Percentiles rank a stretch among this genome's conserved stretches.
Conservation (phyloP, 2,888 invertebrate genomes). For the Pantelozetes paolii region DNA sequence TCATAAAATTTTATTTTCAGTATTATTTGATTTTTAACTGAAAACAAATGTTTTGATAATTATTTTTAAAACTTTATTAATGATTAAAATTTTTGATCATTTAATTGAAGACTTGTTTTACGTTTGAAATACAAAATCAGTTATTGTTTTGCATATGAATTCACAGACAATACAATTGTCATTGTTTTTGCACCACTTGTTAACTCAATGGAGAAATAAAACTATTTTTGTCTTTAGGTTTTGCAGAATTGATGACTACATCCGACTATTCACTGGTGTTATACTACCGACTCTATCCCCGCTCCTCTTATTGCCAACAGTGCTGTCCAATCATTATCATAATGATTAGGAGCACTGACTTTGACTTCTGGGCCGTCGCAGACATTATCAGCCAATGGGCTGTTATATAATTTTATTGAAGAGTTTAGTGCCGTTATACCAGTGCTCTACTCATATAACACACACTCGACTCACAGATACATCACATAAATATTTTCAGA, state of each 20-base stretch:
- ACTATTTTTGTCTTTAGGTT: neutral
- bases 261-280: slow-evolving; percentile 6
- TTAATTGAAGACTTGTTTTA: too few relatives aligned
- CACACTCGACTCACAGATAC: neutral
- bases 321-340: slow-evolving; percentile 29
- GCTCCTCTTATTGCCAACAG: too few relatives aligned
- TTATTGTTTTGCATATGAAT: too few relatives aligned
- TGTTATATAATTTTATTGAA: slow-evolving; percentile 18
- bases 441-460: neutral
- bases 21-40: too few relatives aligned
- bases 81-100: too few relatives aligned
- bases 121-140: too few relatives aligned
- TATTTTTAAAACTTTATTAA: too few relatives aligned
- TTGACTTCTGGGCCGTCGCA: slow-evolving; percentile 29
- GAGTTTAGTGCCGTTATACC: neutral
- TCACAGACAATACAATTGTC: neutral
- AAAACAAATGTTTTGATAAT: too few relatives aligned
- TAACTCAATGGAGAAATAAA: neutral
- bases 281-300: neutral
- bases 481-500: slow-evolving; percentile 21
- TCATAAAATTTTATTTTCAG: too few relatives aligned
- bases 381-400: slow-evolving; percentile 20
- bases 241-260: slow-evolving; percentile 13
- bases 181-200: neutral
- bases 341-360: slow-evolving; percentile 19